These are phyloP conservation scores for Hypothenemus hampei DNA, from an alignment of 1,140 invertebrate genomes.

Conservation along the genomic window DNA sequence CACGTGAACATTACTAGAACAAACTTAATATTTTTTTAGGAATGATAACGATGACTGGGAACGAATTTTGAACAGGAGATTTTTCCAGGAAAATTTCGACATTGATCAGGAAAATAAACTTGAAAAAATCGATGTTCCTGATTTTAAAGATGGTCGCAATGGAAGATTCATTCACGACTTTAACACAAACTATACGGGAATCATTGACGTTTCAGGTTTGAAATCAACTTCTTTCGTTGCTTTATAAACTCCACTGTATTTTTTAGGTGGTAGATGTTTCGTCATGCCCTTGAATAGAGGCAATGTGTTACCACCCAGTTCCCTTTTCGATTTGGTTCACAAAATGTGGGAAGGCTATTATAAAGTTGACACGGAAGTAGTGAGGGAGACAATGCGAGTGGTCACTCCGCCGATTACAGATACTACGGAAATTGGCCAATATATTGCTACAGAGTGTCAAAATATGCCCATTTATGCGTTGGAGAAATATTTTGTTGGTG, in stretches of 20 bases:
- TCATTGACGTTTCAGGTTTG: conserved; percentile 69
- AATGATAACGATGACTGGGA: conserved; percentile 42
- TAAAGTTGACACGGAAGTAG: conserved; percentile 72
- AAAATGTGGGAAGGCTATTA: conserved; percentile 81
- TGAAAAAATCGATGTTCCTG: conserved; percentile 75
- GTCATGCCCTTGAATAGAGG: conserved; percentile 80
- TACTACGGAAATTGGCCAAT: conserved; percentile 58
- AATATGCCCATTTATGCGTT: conserved; percentile 69
- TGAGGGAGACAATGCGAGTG: conserved; percentile 73
- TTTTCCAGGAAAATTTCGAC: conserved; percentile 73
- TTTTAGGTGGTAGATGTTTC: conserved; percentile 63
- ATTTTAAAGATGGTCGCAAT: conserved; percentile 68
- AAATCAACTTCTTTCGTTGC: background rate
- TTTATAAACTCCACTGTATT: background rate
- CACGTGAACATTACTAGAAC: background rate
- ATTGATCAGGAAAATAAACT: conserved; percentile 63
- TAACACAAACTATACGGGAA: conserved; percentile 75
- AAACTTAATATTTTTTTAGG: conserved; percentile 13
- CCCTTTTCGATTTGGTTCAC: conserved; percentile 70
- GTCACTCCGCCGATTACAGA: conserved; percentile 67
- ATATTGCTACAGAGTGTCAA: conserved; percentile 67
- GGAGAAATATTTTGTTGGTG: conserved; percentile 56
- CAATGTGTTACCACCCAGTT: conserved; percentile 69
- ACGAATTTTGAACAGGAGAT: conserved; percentile 42
- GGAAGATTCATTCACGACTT: conserved; percentile 89